Base-by-base conservation (phyloP, 64 coral and sea anemone genomes). In the Cladopsammia gracilis region DNA sequence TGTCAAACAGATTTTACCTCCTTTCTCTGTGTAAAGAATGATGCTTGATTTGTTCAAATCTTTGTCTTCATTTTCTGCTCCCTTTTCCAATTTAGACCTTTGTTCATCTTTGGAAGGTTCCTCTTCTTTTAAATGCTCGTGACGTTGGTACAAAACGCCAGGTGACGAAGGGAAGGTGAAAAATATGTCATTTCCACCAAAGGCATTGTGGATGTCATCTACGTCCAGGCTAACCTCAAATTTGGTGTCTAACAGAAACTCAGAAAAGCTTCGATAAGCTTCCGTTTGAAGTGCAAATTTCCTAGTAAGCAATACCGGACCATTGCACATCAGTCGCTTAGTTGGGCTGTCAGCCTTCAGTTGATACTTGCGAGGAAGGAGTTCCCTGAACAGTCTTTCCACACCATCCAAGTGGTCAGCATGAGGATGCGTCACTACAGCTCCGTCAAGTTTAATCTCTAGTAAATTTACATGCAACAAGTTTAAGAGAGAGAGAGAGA, bases 311-410 rank as follows among this genome's bases (percentile, higher is more conserved):
- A 80, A 80, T 0, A 80, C 77, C 5, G 77, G 77, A 58, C 77
- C 77, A 80, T 80, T 80, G 77, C 51, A 80, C 8, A 80, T 43
- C 18, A 80, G n/a, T 56, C 77, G 16, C 56, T 80, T 80, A 5
- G 56, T 49, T 58, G 51, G 77, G 50, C 4, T 80, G 11, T 56
- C 77, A 16, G 56, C 20, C 10, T 20, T 62, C 2, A 48, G 12
- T 80, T 80, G 77, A 25, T 80, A 80, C 25, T 58, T 18, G 50
- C 12, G 1, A 25, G 77, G 77, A 22, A 80, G 77, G 7, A 80
- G 77, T 49, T 80, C 51, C 19, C 77, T 80, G 53, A 80, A 80
- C 7, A 80, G 77, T 62, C 77, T 80, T 80, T 80, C 77, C 58
- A 80, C 77, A 15, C 77, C 77, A 58, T 80, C 77, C 15, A 80